Evolutionary conservation across 2,888 invertebrate genomes (phyloP).

Genomic region (Xestobium rufovillosum): DNA sequence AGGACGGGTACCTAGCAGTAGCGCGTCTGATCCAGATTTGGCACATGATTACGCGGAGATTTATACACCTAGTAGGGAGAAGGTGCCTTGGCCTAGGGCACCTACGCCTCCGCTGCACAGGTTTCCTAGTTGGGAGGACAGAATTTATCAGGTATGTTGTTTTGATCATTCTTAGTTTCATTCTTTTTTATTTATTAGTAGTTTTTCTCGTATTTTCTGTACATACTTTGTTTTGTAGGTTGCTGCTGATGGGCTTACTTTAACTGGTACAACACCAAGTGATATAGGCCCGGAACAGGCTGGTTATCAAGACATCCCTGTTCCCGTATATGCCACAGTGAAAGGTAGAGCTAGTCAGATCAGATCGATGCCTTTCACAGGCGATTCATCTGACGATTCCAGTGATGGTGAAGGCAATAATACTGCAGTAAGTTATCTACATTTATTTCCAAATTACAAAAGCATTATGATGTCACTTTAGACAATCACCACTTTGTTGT

Average conservation of each 20-base stretch:
- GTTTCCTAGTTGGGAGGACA: conserved; percentile 75
- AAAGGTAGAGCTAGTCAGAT: conserved; percentile 96
- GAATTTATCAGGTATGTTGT: conserved; percentile 76
- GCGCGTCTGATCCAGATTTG: conserved; percentile 57
- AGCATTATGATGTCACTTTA: conserved; percentile 1
- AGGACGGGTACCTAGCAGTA: conserved; percentile 53
- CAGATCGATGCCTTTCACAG: conserved; percentile 90
- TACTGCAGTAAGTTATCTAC: conserved; percentile 35
- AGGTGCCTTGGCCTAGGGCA: conserved; percentile 47
- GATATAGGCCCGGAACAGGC: conserved; percentile 48
- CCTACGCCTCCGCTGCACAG: conserved; percentile 89
- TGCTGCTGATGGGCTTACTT: conserved; percentile 50
- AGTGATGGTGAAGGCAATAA: conserved; percentile 77
- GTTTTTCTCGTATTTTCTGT: too few relatives aligned
- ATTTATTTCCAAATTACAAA: neutral
- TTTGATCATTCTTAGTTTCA: neutral
- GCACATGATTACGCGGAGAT: conserved; percentile 91
- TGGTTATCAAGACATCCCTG: conserved; percentile 83
- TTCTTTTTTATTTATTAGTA: too few relatives aligned
- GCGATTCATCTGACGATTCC: conserved; percentile 90
- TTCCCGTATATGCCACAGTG: conserved; percentile 93
- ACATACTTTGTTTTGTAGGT: conserved; percentile 30
- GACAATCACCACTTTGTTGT: neutral
- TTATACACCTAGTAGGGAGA: conserved; percentile 79
- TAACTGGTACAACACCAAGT: conserved; percentile 41